Base-by-base conservation (phyloP, 2,797 vertebrate species). In the Myotis pilosus region DNA sequence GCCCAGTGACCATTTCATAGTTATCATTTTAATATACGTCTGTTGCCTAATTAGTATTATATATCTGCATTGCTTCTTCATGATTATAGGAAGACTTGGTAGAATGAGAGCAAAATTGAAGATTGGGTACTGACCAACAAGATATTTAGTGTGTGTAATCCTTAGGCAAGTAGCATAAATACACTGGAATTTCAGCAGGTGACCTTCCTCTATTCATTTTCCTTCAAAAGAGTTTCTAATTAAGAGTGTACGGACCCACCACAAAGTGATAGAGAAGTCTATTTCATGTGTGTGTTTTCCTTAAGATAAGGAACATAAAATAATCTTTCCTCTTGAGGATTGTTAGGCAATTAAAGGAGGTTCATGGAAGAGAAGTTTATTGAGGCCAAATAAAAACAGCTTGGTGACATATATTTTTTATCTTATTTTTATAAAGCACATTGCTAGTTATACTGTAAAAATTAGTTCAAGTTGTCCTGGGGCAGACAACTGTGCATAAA, bases 391-490 rank as follows among this genome's bases (percentile, higher is more conserved):
- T 60, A 81, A 74, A 84, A n/a, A 10, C 17, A 81, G 49, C 13
- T 62, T 72, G 62, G n/a, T 80, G 66, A 4, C n/a, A 41, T 41
- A 9, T 6, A 53, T 57, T 62, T n/a, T 89, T 55, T n/a, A 41
- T 76, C 49, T 92, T 78, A 57, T 49, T 90, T 95, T 94, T 79
- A 57, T 30, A 88, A 53, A 86, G 11, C 47, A 36, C 49, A 49
- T 88, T 93, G 66, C 13, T 85, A 57, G 41, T 91, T 88, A 64
- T 47, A 25, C 15, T 87, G 49, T 92, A 41, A 90, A 95, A 92
- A n/a, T 89, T 76, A 93, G 66, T 36, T 95, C 74, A 6, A 11
- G 33, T 74, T 95, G 20, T 83, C 75, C 66, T 30, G 41, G 57
- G 69, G 75, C 22, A 57, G 87, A 66, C n/a, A 57, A 78, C 25